Evolutionary conservation across 2,888 invertebrate genomes (phyloP).

Genomic region (Trichacis sp.): DNA sequence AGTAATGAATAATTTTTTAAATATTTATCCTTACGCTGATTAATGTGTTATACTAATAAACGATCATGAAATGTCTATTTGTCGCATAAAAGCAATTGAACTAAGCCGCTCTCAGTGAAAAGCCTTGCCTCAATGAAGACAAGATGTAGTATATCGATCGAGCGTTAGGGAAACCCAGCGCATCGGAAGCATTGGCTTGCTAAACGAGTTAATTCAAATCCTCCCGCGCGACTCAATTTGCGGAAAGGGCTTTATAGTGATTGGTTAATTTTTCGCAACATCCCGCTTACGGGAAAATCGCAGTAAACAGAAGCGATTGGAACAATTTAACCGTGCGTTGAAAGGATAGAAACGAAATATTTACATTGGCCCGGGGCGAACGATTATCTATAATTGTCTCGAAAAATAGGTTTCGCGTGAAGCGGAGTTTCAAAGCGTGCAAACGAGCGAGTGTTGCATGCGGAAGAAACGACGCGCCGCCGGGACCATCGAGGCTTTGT

Average conservation of each 20-base stretch:
- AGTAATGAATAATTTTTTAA: too few species aligned
- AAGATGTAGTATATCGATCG: constrained; percentile 53
- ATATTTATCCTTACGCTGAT: too few species aligned
- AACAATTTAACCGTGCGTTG: background rate
- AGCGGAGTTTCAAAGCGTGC: constrained; percentile 8
- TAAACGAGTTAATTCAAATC: constrained; percentile 67
- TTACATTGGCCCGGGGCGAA: background rate
- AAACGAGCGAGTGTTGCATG: constrained; percentile 24
- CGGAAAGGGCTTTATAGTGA: constrained; percentile 54
- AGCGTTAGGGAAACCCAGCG: constrained; percentile 52
- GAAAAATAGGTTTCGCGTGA: constrained; percentile 1
- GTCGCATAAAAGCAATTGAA: too few species aligned
- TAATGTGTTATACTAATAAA: too few species aligned
- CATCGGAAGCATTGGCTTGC: constrained; percentile 64
- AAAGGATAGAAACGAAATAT: background rate
- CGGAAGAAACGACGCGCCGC: constrained; percentile 33
- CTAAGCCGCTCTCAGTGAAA: too few species aligned
- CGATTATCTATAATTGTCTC: background rate
- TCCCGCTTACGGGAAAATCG: background rate
- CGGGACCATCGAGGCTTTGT: constrained; percentile 46
- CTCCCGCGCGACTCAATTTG: constrained; percentile 65
- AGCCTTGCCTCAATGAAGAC: constrained; percentile 5
- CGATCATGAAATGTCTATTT: too few species aligned
- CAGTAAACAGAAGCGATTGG: too few species aligned
- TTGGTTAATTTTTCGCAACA: constrained; percentile 48